Percentiles rank a stretch among this genome's conserved stretches.
Evolutionary conservation across 2,888 invertebrate species (phyloP).

Genomic region (Ophion costatus): DNA sequence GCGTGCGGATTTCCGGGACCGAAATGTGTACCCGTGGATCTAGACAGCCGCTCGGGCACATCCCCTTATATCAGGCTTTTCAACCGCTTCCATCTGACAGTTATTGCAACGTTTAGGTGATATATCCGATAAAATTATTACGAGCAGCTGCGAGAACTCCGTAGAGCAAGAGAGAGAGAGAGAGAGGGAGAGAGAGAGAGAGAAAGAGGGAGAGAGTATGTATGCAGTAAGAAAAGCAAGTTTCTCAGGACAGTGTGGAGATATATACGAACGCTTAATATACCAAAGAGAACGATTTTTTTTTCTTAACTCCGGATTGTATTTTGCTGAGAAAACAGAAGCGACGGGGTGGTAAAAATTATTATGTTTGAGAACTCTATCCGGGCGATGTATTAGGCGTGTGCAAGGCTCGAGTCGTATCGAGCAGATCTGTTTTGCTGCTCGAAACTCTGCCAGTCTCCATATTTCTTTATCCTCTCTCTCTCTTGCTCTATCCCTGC

Average conservation of each 20-base stretch:
- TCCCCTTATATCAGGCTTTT: slow-evolving; percentile 77
- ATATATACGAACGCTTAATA: slow-evolving; percentile 24
- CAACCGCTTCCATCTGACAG: slow-evolving; percentile 75
- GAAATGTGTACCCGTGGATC: slow-evolving; percentile 72
- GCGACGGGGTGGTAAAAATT: slow-evolving; percentile 57
- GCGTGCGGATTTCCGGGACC: slow-evolving; percentile 69
- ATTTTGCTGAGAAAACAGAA: slow-evolving; percentile 41
- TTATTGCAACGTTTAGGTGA: slow-evolving; percentile 77
- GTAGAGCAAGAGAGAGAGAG: slow-evolving; percentile 7
- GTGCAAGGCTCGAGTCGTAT: slow-evolving; percentile 25
- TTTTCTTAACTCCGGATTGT: slow-evolving; percentile 22
- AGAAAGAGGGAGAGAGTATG: background rate
- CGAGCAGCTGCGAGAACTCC: slow-evolving; percentile 76
- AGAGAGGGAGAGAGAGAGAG: background rate
- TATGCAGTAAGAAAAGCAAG: background rate
- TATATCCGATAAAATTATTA: slow-evolving; percentile 79
- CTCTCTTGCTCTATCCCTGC: slow-evolving; percentile 67
- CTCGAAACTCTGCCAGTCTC: slow-evolving; percentile 36
- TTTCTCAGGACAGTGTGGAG: slow-evolving; percentile 21
- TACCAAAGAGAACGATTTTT: slow-evolving; percentile 17
- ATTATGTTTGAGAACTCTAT: slow-evolving; percentile 61
- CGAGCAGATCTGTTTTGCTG: slow-evolving; percentile 9
- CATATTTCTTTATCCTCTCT: slow-evolving; percentile 12
- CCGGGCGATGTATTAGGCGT: slow-evolving; percentile 36
- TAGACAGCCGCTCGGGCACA: slow-evolving; percentile 52